Conservation (phyloP, 1,140 invertebrate species). For the Cryptotermes secundus region DNA sequence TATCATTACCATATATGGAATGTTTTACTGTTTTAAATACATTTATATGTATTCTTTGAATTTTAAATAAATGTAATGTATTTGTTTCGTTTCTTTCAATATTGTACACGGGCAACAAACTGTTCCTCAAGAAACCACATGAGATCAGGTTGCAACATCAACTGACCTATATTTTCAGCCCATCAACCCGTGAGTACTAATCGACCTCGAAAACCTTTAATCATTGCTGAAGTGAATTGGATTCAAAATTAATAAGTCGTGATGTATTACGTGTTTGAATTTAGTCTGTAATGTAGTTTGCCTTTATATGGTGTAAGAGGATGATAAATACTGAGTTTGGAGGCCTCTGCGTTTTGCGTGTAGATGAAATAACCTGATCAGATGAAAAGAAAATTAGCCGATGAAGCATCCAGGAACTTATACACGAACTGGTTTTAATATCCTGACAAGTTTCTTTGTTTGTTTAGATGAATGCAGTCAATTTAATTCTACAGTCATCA, state of each 20-base stretch:
- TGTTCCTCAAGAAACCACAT: too few relatives aligned
- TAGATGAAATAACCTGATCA: too few relatives aligned
- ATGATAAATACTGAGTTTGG: background rate
- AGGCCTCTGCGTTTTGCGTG: too few relatives aligned
- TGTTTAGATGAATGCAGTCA: too few relatives aligned
- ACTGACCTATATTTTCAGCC: background rate
- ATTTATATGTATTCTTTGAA: too few relatives aligned
- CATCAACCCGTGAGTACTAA: background rate
- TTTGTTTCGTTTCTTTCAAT: background rate
- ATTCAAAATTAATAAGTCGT: slow-evolving; percentile 6
- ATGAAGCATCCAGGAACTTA: too few relatives aligned
- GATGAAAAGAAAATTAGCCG: too few relatives aligned
- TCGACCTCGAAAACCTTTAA: background rate
- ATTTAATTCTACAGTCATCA: too few relatives aligned
- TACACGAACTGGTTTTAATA: too few relatives aligned
- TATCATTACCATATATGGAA: too few relatives aligned
- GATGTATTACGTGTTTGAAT: background rate
- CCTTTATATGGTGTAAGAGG: background rate
- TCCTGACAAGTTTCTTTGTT: too few relatives aligned
- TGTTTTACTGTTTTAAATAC: too few relatives aligned
- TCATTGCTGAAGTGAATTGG: background rate
- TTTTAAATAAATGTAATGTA: background rate
- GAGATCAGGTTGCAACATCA: background rate
- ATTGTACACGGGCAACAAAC: background rate
- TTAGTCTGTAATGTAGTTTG: background rate